These are phyloP conservation scores for Lithophane socia DNA, from an alignment of 2,888 invertebrate genomes.

Conservation along the genomic window DNA sequence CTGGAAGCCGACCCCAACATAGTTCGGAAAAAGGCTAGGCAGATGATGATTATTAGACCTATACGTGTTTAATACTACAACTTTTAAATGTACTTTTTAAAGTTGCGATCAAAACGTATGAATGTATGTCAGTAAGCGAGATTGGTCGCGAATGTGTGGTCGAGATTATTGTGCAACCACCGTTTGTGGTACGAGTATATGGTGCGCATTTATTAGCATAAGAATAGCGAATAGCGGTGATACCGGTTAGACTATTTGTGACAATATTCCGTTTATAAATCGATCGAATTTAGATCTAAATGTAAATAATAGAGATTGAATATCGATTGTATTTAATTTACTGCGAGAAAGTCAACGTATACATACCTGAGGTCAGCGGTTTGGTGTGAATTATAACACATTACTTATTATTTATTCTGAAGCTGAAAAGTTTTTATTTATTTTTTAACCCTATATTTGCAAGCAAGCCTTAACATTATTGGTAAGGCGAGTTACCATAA, in stretches of 20 bases:
- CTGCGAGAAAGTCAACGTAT: not conserved
- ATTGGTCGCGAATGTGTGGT: conserved; percentile 43
- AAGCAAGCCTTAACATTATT: too few relatives aligned
- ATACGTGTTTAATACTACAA: not conserved
- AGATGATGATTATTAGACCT: too few relatives aligned
- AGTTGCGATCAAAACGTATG: not conserved
- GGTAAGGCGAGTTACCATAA: too few relatives aligned
- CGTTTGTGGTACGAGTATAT: conserved; percentile 7
- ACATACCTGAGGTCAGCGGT: not conserved
- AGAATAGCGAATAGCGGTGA: conserved; percentile 39
- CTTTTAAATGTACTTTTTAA: not conserved
- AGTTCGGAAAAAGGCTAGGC: too few relatives aligned
- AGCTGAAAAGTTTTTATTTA: too few relatives aligned
- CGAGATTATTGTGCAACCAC: conserved; percentile 48
- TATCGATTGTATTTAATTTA: not conserved
- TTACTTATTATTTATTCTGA: not conserved
- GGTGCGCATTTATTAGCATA: conserved; percentile 41
- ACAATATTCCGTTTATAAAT: conserved; percentile 9
- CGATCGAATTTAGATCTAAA: conserved; percentile 1
- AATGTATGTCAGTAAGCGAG: conserved; percentile 47
- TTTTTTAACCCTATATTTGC: too few relatives aligned
- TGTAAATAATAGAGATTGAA: not conserved
- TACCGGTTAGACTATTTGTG: conserved; percentile 2
- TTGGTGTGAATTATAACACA: not conserved
- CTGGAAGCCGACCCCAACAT: too few relatives aligned